Evolutionary conservation across 1,140 invertebrate genomes (phyloP).

Genomic region (Cecropterus lyciades): DNA sequence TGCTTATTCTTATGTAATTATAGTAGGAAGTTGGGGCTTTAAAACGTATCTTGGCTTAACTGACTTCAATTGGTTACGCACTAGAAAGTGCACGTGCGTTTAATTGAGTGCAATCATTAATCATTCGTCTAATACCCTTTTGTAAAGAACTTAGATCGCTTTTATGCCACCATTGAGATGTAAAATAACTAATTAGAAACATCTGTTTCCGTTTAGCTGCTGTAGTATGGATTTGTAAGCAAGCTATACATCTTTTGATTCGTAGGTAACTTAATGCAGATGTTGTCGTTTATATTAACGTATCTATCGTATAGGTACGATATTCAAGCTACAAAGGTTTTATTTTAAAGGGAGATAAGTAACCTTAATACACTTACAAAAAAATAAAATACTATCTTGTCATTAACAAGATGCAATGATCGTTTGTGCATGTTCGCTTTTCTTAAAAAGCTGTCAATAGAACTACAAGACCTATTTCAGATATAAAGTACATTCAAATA

Average conservation of each 20-base stretch:
- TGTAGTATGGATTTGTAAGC: not conserved
- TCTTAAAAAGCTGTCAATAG: too few relatives aligned
- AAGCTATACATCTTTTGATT: not conserved
- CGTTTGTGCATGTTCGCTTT: too few relatives aligned
- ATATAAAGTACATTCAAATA: too few relatives aligned
- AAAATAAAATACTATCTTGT: too few relatives aligned
- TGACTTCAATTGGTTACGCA: slow-evolving; percentile 27
- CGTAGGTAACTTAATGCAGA: too few relatives aligned
- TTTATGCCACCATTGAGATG: slow-evolving; percentile 5
- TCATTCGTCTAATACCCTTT: slow-evolving; percentile 15
- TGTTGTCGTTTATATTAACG: too few relatives aligned
- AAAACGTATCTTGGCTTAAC: slow-evolving; percentile 25
- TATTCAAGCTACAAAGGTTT: too few relatives aligned
- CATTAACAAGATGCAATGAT: too few relatives aligned
- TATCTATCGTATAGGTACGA: too few relatives aligned
- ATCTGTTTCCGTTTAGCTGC: slow-evolving; percentile 1
- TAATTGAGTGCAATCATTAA: slow-evolving; percentile 39
- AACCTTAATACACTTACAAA: too few relatives aligned
- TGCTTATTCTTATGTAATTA: not conserved
- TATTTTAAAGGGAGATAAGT: too few relatives aligned
- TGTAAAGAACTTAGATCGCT: slow-evolving; percentile 1
- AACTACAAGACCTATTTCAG: too few relatives aligned
- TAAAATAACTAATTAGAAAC: slow-evolving; percentile 17
- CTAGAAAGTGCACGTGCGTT: slow-evolving; percentile 44
- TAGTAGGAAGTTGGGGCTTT: not conserved